Conservation (phyloP, 1,140 invertebrate species). For the Drosophila sproati region DNA sequence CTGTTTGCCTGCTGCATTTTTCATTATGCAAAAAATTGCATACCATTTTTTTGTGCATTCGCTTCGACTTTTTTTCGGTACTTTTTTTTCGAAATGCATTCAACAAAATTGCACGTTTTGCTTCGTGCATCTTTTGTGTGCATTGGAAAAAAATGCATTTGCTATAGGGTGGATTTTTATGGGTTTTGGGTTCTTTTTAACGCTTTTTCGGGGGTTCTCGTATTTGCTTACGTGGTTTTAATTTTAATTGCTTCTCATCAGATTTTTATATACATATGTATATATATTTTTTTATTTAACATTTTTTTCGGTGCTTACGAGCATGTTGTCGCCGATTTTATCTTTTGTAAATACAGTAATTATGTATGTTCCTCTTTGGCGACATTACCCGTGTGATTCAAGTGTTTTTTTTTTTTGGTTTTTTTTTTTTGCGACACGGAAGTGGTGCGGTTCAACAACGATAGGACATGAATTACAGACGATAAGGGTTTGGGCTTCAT, state of each 20-base stretch:
- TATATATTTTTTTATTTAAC: constrained; percentile 8
- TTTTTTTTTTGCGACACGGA: constrained; percentile 15
- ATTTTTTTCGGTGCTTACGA: constrained; percentile 20
- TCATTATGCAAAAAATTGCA: constrained; percentile 82
- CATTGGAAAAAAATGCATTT: constrained; percentile 62
- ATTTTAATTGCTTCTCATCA: constrained; percentile 81
- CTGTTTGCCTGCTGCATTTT: constrained; percentile 77
- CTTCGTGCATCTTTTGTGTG: constrained; percentile 80
- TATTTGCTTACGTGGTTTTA: constrained; percentile 81
- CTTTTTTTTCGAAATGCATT: constrained; percentile 72
- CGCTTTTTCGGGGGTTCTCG: constrained; percentile 61
- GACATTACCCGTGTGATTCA: constrained; percentile 57
- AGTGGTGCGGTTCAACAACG: constrained; percentile 15
- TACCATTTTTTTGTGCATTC: constrained; percentile 66
- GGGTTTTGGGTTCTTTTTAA: constrained; percentile 50
- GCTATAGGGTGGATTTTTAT: constrained; percentile 74
- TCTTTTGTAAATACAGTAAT: constrained; percentile 84
- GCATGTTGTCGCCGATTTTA: constrained; percentile 78
- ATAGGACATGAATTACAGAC: constrained; percentile 12
- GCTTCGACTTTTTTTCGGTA: constrained; percentile 62
- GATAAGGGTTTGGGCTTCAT: constrained; percentile 7
- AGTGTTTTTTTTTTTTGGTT: constrained; percentile 15
- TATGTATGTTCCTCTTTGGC: constrained; percentile 77
- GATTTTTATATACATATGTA: constrained; percentile 31
- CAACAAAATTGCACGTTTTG: constrained; percentile 80